These are phyloP conservation scores for Rapana venosa DNA, from an alignment of 2,888 invertebrate species.

Conservation along the genomic window DNA sequence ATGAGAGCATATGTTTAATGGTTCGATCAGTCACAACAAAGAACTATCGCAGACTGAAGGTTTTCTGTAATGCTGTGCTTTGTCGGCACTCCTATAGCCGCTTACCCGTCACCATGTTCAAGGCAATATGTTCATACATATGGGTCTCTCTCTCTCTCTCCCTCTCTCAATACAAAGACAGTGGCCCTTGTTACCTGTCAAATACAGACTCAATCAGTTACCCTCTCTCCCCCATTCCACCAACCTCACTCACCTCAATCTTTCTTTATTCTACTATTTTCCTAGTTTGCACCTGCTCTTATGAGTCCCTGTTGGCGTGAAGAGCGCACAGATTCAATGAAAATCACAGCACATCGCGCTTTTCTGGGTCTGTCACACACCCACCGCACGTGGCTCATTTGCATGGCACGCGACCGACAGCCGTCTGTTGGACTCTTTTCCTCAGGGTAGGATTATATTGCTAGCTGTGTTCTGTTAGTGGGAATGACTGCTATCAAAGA, in stretches of 20 bases:
- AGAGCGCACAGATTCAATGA: neutral
- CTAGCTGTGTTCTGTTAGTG: neutral
- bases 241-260: neutral
- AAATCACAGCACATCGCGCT: neutral
- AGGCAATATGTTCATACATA: no score
- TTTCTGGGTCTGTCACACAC: neutral
- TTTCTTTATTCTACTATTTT: neutral
- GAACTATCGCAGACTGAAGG: no score
- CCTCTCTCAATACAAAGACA: neutral
- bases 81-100: no score
- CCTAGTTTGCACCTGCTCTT: constrained; percentile 5
- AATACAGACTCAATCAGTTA: neutral
- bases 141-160: neutral
- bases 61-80: no score
- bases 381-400: constrained; percentile 4
- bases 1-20: no score
- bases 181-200: neutral
- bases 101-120: no score
- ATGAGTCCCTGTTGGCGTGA: neutral
- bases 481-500: no score
- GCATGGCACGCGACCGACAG: constrained; percentile 15
- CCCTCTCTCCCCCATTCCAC: neutral
- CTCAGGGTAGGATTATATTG: neutral
- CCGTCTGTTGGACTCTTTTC: neutral
- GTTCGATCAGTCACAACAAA: no score